Evolutionary conservation across 2,888 invertebrate species (phyloP), one percentile per base, ranked within the genome.

Genomic region (Sarcophaga variegata): DNA sequence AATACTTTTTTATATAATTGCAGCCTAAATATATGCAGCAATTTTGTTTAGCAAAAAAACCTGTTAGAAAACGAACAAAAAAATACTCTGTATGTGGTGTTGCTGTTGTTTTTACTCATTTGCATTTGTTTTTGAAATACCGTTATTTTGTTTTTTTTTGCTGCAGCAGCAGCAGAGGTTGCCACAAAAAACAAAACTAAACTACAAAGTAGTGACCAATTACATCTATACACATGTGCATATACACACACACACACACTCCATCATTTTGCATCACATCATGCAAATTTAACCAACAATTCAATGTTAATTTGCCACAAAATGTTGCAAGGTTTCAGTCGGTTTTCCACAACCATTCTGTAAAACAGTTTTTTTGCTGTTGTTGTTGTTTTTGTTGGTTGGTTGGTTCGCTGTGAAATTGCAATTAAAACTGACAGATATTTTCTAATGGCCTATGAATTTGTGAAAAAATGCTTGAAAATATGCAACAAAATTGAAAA

Each of bases 261-360:
- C 71, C 76, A 66, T 71, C 72, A 83, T 86, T 81, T 83, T 59
- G 59, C 60, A 74, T 63, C 83, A 74, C 83, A 81, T 77, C 80
- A 80, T 69, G 69, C 60, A 77, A 66, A 80, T 80, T 80, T 63
- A 77, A 86, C 83, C 80, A 74, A 80, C 59, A 80, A 86, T 81
- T 81, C 86, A 77, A 80, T 81, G 86, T 77, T 70, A 77, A 81
- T 81, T 77, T 83, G 59, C 77, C 83, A 86, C 72, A 83, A 74
- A 86, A 83, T 74, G 72, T 78, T 74, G 77, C 64, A 83, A 66
- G 81, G 69, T 63, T 81, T 81, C 37, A 25, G 49, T 37, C 37
- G 37, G 37, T 37, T 37, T 37, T 37, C 37, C 37, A 37, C 37
- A 37, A 10, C 37, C 27, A 54, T 54, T 76, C 47, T 3, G 27